Evolutionary conservation across 2,888 invertebrate species (phyloP).

Genomic region (Notodonta ziczac): DNA sequence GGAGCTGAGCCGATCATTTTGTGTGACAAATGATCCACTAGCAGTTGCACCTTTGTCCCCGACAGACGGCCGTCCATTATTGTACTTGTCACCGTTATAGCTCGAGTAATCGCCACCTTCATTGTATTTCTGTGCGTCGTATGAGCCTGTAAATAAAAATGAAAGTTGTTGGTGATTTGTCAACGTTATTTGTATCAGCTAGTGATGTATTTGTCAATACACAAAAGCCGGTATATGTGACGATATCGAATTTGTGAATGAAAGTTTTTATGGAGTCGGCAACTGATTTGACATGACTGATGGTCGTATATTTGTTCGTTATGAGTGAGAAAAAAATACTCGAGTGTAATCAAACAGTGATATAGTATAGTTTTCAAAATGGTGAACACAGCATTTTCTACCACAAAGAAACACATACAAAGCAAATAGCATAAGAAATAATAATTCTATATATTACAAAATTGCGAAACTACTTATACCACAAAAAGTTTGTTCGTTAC

Average conservation of each 20-base stretch:
- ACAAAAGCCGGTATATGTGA: slow-evolving; percentile 59
- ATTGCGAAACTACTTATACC: background rate
- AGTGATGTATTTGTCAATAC: slow-evolving; percentile 66
- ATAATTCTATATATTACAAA: background rate
- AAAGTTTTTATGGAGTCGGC: slow-evolving; percentile 33
- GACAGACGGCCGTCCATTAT: slow-evolving; percentile 55
- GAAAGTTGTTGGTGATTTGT: slow-evolving; percentile 77
- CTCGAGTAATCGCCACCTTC: slow-evolving; percentile 64
- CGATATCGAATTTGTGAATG: slow-evolving; percentile 50
- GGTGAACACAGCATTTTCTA: too few relatives aligned
- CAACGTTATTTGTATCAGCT: slow-evolving; percentile 59
- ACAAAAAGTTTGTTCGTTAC: background rate
- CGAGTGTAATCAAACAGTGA: too few relatives aligned
- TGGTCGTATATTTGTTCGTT: slow-evolving; percentile 9
- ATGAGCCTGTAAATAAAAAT: slow-evolving; percentile 81
- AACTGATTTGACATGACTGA: slow-evolving; percentile 19
- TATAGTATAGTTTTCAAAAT: too few relatives aligned
- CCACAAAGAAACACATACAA: background rate
- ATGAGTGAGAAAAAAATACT: background rate
- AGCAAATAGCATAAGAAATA: background rate
- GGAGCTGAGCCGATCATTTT: slow-evolving; percentile 43
- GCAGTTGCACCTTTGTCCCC: slow-evolving; percentile 52
- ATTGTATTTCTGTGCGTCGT: slow-evolving; percentile 76
- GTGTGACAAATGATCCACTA: slow-evolving; percentile 58
- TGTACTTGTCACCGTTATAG: slow-evolving; percentile 53